Evolutionary conservation across 2,888 invertebrate genomes (phyloP).

Genomic region (Dasypogon diadema): DNA sequence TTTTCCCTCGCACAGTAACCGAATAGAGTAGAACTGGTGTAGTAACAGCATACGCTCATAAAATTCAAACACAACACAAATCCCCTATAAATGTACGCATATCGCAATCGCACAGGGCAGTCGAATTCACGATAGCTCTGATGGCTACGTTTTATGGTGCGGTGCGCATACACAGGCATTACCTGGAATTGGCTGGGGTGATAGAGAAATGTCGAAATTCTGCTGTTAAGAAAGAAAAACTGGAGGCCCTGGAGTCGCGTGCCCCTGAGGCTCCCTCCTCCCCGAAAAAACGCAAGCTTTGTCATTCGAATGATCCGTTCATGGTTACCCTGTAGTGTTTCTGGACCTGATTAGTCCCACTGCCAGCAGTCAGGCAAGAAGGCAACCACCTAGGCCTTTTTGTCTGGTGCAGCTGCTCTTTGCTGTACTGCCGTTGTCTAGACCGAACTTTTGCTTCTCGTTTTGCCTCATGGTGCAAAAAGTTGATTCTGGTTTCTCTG

Average conservation of each 20-base stretch:
- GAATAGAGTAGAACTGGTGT: neutral
- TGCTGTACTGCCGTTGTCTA: slow-evolving; percentile 35
- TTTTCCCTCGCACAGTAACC: slow-evolving; percentile 9
- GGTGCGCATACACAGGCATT: neutral
- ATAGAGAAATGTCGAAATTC: slow-evolving; percentile 23
- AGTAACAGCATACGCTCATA: neutral
- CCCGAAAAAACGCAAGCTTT: neutral
- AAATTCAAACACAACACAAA: neutral
- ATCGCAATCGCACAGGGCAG: neutral
- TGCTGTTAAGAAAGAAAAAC: slow-evolving; percentile 19
- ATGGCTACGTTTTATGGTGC: neutral
- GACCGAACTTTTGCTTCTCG: slow-evolving; percentile 34
- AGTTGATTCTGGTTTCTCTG: slow-evolving; percentile 22
- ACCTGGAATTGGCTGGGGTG: neutral
- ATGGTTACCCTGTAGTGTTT: slow-evolving; percentile 7
- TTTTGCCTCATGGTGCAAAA: slow-evolving; percentile 31
- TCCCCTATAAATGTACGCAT: slow-evolving; percentile 5
- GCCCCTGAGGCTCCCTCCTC: slow-evolving; percentile 11
- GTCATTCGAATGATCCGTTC: neutral
- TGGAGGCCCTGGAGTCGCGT: neutral
- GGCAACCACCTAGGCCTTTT: slow-evolving; percentile 40
- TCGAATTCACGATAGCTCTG: neutral
- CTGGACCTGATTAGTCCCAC: slow-evolving; percentile 20
- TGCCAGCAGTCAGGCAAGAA: slow-evolving; percentile 8
- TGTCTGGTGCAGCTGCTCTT: slow-evolving; percentile 27